Evolutionary conservation across 2,888 invertebrate species (phyloP), one percentile per base, ranked within the genome.

Genomic region (Biston stratarius): DNA sequence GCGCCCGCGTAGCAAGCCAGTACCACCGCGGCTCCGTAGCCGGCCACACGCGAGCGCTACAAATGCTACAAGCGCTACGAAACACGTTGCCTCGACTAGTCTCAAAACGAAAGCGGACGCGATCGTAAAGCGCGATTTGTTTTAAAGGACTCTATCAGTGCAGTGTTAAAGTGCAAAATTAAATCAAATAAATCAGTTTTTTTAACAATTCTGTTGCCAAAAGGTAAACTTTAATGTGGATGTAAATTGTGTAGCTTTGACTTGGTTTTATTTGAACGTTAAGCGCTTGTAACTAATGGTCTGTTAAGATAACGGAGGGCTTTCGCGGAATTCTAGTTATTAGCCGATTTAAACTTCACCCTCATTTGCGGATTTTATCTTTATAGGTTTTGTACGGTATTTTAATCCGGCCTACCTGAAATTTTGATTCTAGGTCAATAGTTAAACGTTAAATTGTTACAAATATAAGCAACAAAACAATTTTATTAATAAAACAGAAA

Each of bases 251-350:
- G 81, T 72, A 78, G 80, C 69, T 74, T 78, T 71, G 77, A 81
- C 82, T 87, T 84, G 78, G 80, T 84, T 89, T 88, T 80, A 83
- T 86, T 83, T 77, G 76, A 81, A 84, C 81, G 80, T 83, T 84
- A 83, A 86, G 82, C 83, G 81, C 83, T 83, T 80, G 80, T 82
- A 84, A 83, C 82, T 86, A 89, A 91, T 89, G 87, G 88, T 83
- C 86, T 84, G 87, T 89, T 87, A 86, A 89, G 91, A 90, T 90
- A 90, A 85, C 83, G 81, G 82, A 80, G 81, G 83, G 83, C 75
- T 80, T 78, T 77, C 58, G 75, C 57, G 75, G 70, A 77, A 79
- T 76, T 76, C 73, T 77, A 77, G 75, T 80, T 79, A 79, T 77
- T 78, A 80, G 75, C 71, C 72, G 71, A 72, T 80, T 77, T 77